A percentile compares a stretch with the other conserved stretches of the same genome.
Evolutionary conservation across 1,140 invertebrate species (phyloP).

Genomic region (Meloidogyne exigua): DNA sequence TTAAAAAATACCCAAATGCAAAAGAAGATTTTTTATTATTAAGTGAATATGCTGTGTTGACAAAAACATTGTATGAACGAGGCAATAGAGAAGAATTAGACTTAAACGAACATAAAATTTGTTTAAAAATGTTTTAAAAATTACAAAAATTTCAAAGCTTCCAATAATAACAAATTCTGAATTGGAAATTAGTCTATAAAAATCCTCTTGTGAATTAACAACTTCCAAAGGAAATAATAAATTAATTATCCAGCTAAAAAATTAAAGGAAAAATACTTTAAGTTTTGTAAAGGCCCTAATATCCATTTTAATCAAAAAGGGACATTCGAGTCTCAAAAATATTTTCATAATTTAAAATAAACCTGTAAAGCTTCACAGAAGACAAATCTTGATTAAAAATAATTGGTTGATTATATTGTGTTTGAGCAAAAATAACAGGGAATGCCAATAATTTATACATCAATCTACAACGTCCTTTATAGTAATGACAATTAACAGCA

Average conservation of each 20-base stretch:
- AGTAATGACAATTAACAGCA: constrained; percentile 18
- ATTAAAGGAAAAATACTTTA: neutral
- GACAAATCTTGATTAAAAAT: constrained; percentile 23
- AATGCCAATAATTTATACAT: constrained; percentile 23
- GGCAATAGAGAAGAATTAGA: neutral
- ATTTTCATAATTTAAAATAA: neutral
- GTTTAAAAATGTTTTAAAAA: no score
- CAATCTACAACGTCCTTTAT: constrained; percentile 9
- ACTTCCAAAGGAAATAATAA: constrained; percentile 13
- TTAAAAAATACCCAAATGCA: constrained; percentile 16
- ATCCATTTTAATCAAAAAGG: neutral
- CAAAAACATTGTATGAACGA: constrained; percentile 25
- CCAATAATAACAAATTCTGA: constrained; percentile 23
- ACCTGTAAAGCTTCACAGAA: constrained; percentile 18
- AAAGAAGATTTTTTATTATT: neutral
- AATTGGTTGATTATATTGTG: constrained; percentile 18
- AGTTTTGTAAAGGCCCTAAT: neutral
- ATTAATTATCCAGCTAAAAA: constrained; percentile 22
- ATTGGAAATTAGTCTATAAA: neutral
- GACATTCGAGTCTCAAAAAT: neutral
- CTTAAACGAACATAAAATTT: neutral
- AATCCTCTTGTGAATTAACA: neutral
- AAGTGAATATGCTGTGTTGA: constrained; percentile 10
- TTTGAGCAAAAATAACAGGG: constrained; percentile 20
- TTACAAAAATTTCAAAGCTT: constrained; percentile 11